A percentile compares a stretch with the other conserved stretches of the same genome.
Evolutionary conservation across 2,888 invertebrate genomes (phyloP).

Genomic region (Amorpha juglandis): DNA sequence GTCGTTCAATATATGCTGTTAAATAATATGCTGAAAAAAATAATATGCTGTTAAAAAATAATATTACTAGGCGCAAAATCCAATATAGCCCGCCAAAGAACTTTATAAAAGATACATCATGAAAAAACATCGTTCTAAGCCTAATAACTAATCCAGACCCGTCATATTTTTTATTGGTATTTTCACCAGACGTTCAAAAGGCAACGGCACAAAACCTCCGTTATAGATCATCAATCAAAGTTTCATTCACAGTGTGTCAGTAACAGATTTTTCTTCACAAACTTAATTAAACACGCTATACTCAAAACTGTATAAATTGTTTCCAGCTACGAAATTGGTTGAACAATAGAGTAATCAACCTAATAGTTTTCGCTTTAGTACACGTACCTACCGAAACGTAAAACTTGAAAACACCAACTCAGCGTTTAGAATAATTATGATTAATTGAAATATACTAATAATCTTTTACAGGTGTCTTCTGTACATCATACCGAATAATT

Average conservation of each 20-base stretch:
- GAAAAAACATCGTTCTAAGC: constrained; percentile 17
- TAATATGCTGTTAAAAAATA: no score
- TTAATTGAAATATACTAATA: no score
- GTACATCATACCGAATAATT: no score
- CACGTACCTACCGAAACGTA: not conserved
- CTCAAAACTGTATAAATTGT: constrained; percentile 18
- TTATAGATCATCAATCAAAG: constrained; percentile 24
- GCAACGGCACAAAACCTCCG: constrained; percentile 6
- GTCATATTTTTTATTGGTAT: constrained; percentile 20
- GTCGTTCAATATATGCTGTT: no score
- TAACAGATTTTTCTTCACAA: constrained; percentile 26
- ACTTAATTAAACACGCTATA: constrained; percentile 21
- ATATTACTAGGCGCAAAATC: not conserved
- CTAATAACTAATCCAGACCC: constrained; percentile 6
- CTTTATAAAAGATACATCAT: not conserved
- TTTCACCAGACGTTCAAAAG: constrained; percentile 15
- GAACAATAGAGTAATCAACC: constrained; percentile 8
- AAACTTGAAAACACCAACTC: not conserved
- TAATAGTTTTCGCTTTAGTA: constrained; percentile 1
- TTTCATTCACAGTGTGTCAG: constrained; percentile 19
- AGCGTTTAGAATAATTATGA: not conserved
- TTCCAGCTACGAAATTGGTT: not conserved
- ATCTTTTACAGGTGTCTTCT: no score
- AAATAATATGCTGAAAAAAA: no score
- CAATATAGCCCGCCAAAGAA: not conserved